Base-by-base conservation (phyloP, 2,888 invertebrate genomes). In the Abrostola tripartita region DNA sequence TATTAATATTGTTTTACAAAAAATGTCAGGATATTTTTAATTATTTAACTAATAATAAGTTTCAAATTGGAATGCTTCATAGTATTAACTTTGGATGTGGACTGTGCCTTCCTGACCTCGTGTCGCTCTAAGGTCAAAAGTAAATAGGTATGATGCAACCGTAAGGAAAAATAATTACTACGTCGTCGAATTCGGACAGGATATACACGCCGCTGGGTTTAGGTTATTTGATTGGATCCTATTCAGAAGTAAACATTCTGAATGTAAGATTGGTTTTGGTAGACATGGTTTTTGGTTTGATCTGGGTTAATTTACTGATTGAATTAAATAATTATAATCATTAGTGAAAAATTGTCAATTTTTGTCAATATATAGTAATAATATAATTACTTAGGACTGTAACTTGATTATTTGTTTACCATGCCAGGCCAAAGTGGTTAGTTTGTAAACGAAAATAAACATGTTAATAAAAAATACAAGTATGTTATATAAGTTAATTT, bases 401-500 rank as follows among this genome's bases (percentile, higher is more conserved):
- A 35, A 40, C 40, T 40, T 40, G 9, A 40, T 40, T 10, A 9
- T 10, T 40, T 24, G 10, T 10, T 35, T 10, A 8, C 5, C 49
- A 44, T 44, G 44, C 44, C 7, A 4, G 24, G 24, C 24, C 24
- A 14, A 47, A 24, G 24, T 8, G 24, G 24, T 47, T 24, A 36
- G 35, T 36, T 36, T n/a, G 35, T 11, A 37, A 36, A 10, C 37
- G 8, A 0, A 7, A 38, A 52, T 38, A 53, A 5, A 24, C 12
- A 59, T 42, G 44, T 41, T 41, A 52, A 56, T 55, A 76, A 74
- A 57, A 74, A 72, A 70, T 71, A 70, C 74, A 68, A 58, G 36
- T 37, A 67, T 54, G 44, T 75, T 76, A 73, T 70, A 81, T 81
- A 85, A 81, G 81, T 86, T 91, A 91, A 88, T 88, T 92, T 91